Conservation (phyloP, 2,797 vertebrate genomes). For the Taeniopygia guttata region DNA sequence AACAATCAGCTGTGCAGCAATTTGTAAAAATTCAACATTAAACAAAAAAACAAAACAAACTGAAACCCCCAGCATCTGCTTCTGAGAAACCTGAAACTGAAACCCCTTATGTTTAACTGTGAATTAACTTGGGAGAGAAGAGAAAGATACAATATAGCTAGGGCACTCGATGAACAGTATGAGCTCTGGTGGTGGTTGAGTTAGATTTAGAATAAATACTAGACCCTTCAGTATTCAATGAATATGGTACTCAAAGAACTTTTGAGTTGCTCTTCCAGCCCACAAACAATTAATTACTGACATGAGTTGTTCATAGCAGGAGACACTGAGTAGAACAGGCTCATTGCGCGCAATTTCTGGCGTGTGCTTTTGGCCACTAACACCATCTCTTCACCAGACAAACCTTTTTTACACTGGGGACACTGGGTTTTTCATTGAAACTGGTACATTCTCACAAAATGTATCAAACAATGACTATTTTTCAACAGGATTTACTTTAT, state of each 20-base stretch:
- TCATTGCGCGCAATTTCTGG: neutral
- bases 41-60: neutral
- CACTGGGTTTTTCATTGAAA: neutral
- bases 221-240: neutral
- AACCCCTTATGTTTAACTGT: neutral
- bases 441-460: neutral
- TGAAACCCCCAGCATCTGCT: neutral
- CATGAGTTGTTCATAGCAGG: neutral
- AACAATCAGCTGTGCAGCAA: neutral
- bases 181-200: neutral
- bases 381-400: neutral
- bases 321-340: neutral
- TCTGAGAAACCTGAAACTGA: neutral
- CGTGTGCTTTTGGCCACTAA: neutral
- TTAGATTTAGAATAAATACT: neutral
- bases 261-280: neutral
- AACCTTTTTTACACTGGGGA: neutral
- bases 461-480: neutral
- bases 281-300: neutral
- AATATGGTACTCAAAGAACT: neutral
- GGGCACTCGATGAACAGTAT: rapidly evolving
- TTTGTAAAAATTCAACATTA: neutral
- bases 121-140: neutral
- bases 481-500: neutral
- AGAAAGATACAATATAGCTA: neutral